Percentiles rank a stretch among this genome's conserved stretches.
These are phyloP conservation scores for Cossypha niveicapilla DNA, from an alignment of 2,797 vertebrate species.

Conservation along the genomic window DNA sequence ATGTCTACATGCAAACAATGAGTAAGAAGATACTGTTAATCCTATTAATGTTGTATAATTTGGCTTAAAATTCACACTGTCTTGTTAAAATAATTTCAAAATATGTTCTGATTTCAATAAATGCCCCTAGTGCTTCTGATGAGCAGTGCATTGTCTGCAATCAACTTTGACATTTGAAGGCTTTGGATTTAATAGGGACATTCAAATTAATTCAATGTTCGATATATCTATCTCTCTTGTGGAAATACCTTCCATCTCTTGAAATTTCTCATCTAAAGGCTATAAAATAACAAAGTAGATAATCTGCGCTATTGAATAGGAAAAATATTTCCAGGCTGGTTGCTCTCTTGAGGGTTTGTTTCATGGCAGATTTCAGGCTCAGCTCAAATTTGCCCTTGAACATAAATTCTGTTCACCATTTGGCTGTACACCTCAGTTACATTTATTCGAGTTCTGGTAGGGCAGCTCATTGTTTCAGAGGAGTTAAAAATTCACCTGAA, in stretches of 20 bases:
- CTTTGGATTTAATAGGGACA: background rate
- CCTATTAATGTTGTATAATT: background rate
- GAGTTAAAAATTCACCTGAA: constrained; percentile 36
- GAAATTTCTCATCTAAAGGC: background rate
- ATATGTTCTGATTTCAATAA: background rate
- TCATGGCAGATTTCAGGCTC: background rate
- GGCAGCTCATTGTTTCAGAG: background rate
- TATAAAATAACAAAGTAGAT: background rate
- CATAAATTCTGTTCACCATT: background rate
- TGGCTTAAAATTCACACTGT: background rate
- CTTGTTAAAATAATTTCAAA: background rate
- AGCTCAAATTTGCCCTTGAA: background rate
- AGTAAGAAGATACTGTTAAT: background rate
- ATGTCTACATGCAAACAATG: background rate
- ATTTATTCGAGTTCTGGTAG: background rate
- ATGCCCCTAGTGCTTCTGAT: background rate
- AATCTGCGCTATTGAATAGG: background rate
- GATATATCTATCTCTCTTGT: background rate
- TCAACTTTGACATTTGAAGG: background rate
- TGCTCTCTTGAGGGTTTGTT: background rate
- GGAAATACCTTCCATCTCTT: background rate
- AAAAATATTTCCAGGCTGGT: background rate
- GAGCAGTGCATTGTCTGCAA: background rate
- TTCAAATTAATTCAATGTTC: background rate
- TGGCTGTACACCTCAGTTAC: background rate